Evolutionary conservation across 2,113 vertebrate species (phyloP).

Genomic region (Sinocyclocheilus maitianheensis): DNA sequence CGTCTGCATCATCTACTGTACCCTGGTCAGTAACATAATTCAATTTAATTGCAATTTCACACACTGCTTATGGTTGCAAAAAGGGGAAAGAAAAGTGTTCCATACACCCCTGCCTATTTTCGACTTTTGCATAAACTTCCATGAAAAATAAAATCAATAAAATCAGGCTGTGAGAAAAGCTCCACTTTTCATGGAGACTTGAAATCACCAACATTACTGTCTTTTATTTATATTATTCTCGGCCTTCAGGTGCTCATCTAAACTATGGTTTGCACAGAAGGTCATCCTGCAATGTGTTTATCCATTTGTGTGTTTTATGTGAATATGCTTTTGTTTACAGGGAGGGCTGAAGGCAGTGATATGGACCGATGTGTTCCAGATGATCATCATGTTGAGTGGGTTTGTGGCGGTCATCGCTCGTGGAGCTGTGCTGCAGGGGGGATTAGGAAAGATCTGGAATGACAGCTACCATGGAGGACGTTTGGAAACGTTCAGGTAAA

Average conservation of each 20-base stretch:
- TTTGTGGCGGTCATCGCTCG: conserved; percentile 77
- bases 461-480: conserved; percentile 71
- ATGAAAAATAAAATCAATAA: not conserved
- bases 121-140: not conserved
- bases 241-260: not conserved
- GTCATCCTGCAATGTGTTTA: not conserved
- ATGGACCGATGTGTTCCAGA: conserved; percentile 82
- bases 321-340: conserved; percentile 58
- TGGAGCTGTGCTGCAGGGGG: conserved; percentile 73
- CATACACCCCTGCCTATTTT: no score
- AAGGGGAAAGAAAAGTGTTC: no score
- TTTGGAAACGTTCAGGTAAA: conserved; percentile 74
- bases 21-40: conserved; percentile 71
- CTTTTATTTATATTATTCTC: not conserved
- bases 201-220: not conserved
- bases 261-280: not conserved
- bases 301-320: not conserved
- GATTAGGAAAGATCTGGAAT: conserved; percentile 72
- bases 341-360: conserved; percentile 82
- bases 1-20: conserved; percentile 82
- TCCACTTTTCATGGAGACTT: not conserved
- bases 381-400: conserved; percentile 78
- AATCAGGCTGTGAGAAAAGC: not conserved
- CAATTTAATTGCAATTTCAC: not conserved
- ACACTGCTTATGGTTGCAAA: no score